Conservation (phyloP, 2,888 invertebrate species). For the Oeneis ivallda region DNA sequence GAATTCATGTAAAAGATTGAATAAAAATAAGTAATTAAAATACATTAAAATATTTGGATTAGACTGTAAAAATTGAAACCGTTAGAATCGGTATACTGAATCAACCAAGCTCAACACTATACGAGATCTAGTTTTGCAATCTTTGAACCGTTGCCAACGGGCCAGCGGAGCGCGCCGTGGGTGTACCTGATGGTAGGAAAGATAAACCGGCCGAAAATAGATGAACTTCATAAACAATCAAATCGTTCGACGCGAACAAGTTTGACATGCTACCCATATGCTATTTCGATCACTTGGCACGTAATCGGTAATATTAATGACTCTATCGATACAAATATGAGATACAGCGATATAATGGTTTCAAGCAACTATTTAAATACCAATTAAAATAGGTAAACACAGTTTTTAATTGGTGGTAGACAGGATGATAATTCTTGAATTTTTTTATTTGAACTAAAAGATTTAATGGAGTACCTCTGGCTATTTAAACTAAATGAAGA, state of each 20-base stretch:
- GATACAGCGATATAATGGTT: conserved; percentile 3
- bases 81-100: conserved; percentile 26
- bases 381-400: not conserved
- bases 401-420: not conserved
- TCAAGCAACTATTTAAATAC: not conserved
- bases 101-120: conserved; percentile 36
- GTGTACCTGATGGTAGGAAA: conserved; percentile 73
- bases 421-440: not conserved
- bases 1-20: no score
- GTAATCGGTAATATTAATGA: conserved; percentile 25
- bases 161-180: conserved; percentile 55
- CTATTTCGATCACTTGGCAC: conserved; percentile 31
- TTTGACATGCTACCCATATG: conserved; percentile 25
- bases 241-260: conserved; percentile 28
- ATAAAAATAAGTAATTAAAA: conserved; percentile 2
- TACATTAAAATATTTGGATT: not conserved
- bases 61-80: conserved; percentile 6
- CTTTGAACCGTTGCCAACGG: conserved; percentile 74
- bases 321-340: conserved; percentile 22
- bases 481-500: no score
- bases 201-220: conserved; percentile 78
- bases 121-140: conserved; percentile 73
- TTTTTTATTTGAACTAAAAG: not conserved
- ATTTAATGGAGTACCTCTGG: no score
- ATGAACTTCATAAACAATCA: conserved; percentile 73